These are phyloP conservation scores for Lamproptera curius DNA, from an alignment of 2,888 invertebrate genomes.

Conservation along the genomic window DNA sequence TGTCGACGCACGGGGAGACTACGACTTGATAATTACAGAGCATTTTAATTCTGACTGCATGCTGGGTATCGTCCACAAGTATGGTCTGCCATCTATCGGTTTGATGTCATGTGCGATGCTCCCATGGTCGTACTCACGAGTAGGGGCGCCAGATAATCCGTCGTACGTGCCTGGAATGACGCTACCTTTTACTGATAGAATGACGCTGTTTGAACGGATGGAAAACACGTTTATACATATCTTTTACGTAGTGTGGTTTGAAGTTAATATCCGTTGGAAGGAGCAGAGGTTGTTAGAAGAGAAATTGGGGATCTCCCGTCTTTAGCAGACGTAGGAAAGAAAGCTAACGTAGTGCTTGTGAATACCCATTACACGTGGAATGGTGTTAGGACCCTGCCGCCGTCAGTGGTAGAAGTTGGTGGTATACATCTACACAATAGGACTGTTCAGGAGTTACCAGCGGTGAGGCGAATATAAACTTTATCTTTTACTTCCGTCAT, in stretches of 20 bases:
- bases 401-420: slow-evolving; percentile 69
- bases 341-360: slow-evolving; percentile 62
- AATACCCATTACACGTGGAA: slow-evolving; percentile 66
- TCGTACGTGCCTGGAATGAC: slow-evolving; percentile 53
- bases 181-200: slow-evolving; percentile 39
- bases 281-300: slow-evolving; percentile 47
- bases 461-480: no score
- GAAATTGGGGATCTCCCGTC: slow-evolving; percentile 49
- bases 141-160: slow-evolving; percentile 59
- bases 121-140: slow-evolving; percentile 52
- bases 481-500: no score
- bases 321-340: slow-evolving; percentile 51
- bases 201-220: slow-evolving; percentile 58
- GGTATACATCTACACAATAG: slow-evolving; percentile 65
- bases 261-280: slow-evolving; percentile 33
- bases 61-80: slow-evolving; percentile 57
- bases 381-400: slow-evolving; percentile 56
- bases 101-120: slow-evolving; percentile 54
- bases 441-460: slow-evolving; percentile 31
- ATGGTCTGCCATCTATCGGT: slow-evolving; percentile 54
- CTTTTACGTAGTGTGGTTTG: slow-evolving; percentile 38
- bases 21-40: slow-evolving; percentile 68
- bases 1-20: slow-evolving; percentile 43
- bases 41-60: slow-evolving; percentile 71
- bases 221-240: slow-evolving; percentile 52